These are phyloP conservation scores for Crepidodera aurea DNA, from an alignment of 2,888 invertebrate genomes.

Conservation along the genomic window DNA sequence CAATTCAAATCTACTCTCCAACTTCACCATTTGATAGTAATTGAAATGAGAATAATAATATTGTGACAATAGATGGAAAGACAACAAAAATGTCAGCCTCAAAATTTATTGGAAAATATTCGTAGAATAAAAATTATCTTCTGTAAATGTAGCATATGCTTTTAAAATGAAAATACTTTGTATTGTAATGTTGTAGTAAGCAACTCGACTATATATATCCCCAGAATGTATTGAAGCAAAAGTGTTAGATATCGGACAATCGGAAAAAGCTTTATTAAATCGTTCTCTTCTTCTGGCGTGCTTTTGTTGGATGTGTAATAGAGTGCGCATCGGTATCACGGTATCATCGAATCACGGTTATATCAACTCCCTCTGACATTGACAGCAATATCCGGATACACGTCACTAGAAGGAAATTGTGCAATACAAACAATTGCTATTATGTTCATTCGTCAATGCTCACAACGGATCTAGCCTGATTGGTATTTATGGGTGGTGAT, in stretches of 20 bases:
- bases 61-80: too few relatives aligned
- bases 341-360: constrained; percentile 8
- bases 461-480: constrained; percentile 12
- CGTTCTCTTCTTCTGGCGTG: constrained; percentile 49
- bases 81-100: too few relatives aligned
- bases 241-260: constrained; percentile 59
- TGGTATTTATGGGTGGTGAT: background rate
- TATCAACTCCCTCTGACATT: constrained; percentile 58
- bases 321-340: constrained; percentile 47
- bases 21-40: too few relatives aligned
- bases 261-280: constrained; percentile 61
- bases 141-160: too few relatives aligned
- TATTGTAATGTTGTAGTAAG: too few relatives aligned
- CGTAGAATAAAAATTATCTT: too few relatives aligned
- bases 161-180: too few relatives aligned
- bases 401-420: constrained; percentile 61
- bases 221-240: constrained; percentile 50
- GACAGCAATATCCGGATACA: constrained; percentile 64
- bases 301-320: constrained; percentile 61
- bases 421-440: constrained; percentile 60
- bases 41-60: too few relatives aligned
- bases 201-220: constrained; percentile 9
- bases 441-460: constrained; percentile 56
- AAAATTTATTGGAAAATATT: too few relatives aligned
- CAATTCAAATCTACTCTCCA: too few relatives aligned